Conservation (phyloP, 2,113 vertebrate genomes). For the Megalops atlanticus region DNA sequence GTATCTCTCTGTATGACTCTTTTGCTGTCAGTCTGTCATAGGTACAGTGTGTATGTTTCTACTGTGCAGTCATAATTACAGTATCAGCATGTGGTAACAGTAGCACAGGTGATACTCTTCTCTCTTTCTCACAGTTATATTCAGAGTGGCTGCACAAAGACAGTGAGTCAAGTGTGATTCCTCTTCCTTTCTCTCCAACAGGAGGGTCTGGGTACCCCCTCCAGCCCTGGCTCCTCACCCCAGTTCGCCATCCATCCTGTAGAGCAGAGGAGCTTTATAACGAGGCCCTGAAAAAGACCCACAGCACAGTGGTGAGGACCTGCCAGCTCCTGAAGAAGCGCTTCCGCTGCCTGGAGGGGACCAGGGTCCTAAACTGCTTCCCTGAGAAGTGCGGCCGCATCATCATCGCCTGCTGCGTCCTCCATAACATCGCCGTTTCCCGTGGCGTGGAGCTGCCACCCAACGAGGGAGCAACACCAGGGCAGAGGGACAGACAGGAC, state of each 20-base stretch:
- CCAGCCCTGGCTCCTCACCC: not conserved
- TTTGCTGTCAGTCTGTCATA: too few species aligned
- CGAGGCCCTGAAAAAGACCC: not conserved
- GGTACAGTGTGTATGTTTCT: too few species aligned
- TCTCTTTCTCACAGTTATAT: too few species aligned
- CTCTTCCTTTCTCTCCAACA: not conserved
- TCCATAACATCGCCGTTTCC: not conserved
- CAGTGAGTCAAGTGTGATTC: not conserved
- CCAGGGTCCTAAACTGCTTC: not conserved
- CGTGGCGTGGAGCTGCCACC: not conserved
- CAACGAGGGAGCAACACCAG: not conserved
- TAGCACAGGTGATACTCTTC: too few species aligned
- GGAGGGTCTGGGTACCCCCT: not conserved
- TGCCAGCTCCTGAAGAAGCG: not conserved
- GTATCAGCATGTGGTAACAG: too few species aligned
- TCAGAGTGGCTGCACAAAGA: too few species aligned
- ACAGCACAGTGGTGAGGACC: not conserved
- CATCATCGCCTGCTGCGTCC: conserved; percentile 2
- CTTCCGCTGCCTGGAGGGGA: not conserved
- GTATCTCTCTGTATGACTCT: too few species aligned
- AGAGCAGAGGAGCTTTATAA: not conserved
- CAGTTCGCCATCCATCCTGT: not conserved
- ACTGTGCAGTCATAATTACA: too few species aligned
- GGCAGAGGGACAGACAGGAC: not conserved
- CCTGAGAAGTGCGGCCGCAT: conserved; percentile 5